Evolutionary conservation across 2,888 invertebrate species (phyloP), one percentile per base, ranked within the genome.

Genomic region (Orchestes rusci): DNA sequence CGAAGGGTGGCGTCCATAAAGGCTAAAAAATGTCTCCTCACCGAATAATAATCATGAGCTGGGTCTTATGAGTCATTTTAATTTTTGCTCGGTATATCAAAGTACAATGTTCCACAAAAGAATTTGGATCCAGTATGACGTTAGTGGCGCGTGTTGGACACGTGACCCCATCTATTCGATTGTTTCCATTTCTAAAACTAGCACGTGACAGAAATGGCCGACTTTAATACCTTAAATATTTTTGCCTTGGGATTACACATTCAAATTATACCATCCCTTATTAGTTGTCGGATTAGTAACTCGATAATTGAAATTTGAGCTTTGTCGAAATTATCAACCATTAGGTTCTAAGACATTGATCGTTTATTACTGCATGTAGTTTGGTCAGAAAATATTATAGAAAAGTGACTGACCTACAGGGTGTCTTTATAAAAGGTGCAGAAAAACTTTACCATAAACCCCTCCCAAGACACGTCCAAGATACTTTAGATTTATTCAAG

Each of bases 201-300:
- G 54, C 62, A 62, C 62, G 62, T 62, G 62, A 56, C 62, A 56
- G 54, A 59, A 55, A 62, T 61, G 59, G 60, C 59, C 51, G 55
- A 56, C 50, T 53, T 53, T 52, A 48, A 53, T 54, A 50, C 49
- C 50, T 51, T 50, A 42, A 46, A 46, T 42, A 46, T 46, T 46
- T 46, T 42, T 15, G 41, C 46, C 34, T 37, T 42, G 42, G 42
- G 46, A 46, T 37, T 39, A 34, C 32, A 30, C 17, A 18, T 18
- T 35, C 34, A 42, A 43, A 42, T 43, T 43, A n/a, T 31, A 36
- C 20, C 29, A 17, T 10, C n/a, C 8, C 10, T 36, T 30, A 30
- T 42, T 30, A 29, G 15, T 12, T 28, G 16, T 27, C 4, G 28
- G 16, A 28, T 37, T 27, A 27, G 37, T 28, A 37, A 37, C 37